Evolutionary conservation across 2,888 invertebrate genomes (phyloP), one percentile per base, ranked within the genome.

Genomic region (Stenichneumon culpator): DNA sequence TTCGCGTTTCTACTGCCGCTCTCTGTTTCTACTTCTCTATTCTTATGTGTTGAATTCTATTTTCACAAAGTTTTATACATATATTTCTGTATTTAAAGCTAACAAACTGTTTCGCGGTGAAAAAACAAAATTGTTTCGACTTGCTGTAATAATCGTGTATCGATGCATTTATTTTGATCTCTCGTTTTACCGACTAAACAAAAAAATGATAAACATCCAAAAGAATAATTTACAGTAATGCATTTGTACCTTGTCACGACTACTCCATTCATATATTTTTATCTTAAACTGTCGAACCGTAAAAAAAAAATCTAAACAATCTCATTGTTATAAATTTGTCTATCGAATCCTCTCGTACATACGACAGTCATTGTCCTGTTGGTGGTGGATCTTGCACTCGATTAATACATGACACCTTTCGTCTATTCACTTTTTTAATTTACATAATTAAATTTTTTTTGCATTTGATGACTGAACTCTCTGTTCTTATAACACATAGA

Each of bases 371-470:
- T 88, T 90, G 87, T 90, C 87, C 83, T 82, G 82, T 87, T 88
- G 87, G 87, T 92, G 89, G 82, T 91, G 89, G 86, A 90, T 90
- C 90, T 90, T 92, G 91, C 90, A 90, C 90, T 90, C 86, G 83
- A 87, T 87, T 86, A 87, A 82, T 89, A 89, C 90, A 87, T 90
- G 86, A 82, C 88, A 67, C 70, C 75, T 70, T 74, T 72, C 73
- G 81, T 72, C 52, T 69, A 60, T 28, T 84, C 63, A 52, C 65
- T 82, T 67, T 79, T 81, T 32, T 36, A 36, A 36, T 36, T 36
- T 1, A 36, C 36, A 36, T 36, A 36, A 9, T 36, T 9, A 0
- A 4, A 1, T 82, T 67, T 79, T 79, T 86, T 82, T 81, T 87
- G 90, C 89, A 89, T 90, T 89, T 87, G 68, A 75, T 83, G 83